Evolutionary conservation across 2,797 vertebrate genomes (phyloP).

Genomic region (Prionace glauca): DNA sequence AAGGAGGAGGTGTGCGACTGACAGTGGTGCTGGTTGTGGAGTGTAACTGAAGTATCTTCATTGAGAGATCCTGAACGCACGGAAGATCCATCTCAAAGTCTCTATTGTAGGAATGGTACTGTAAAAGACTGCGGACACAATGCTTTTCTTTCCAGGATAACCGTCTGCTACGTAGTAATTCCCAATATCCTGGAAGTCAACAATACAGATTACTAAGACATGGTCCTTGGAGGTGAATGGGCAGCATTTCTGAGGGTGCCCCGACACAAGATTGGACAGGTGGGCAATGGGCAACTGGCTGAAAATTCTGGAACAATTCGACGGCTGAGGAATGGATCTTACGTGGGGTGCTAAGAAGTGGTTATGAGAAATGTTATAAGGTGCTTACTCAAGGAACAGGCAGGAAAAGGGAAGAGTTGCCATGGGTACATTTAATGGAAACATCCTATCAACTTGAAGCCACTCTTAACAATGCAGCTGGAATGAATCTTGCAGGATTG

Average conservation of each 20-base stretch:
- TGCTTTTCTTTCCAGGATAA: neutral
- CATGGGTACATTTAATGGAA: neutral
- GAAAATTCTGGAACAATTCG: neutral
- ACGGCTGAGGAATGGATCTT: neutral
- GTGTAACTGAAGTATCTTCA: neutral
- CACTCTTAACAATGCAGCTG: neutral
- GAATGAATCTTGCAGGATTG: neutral
- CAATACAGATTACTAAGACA: slow-evolving; percentile 26
- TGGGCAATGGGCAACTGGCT: neutral
- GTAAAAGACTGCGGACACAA: neutral
- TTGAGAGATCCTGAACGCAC: neutral
- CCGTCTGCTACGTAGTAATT: neutral
- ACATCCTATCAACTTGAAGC: neutral
- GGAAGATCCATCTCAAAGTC: neutral
- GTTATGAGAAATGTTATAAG: neutral
- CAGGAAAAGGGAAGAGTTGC: neutral
- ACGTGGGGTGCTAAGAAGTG: neutral
- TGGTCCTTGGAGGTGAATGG: neutral
- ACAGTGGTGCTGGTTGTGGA: neutral
- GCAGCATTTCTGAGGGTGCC: neutral
- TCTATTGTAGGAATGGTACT: neutral
- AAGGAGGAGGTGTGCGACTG: neutral
- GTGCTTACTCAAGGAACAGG: too few relatives aligned
- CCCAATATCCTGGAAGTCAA: slow-evolving; percentile 30
- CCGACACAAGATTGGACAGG: too few relatives aligned